Conservation (phyloP, 2,113 vertebrate genomes). For the Tinamus guttatus region DNA sequence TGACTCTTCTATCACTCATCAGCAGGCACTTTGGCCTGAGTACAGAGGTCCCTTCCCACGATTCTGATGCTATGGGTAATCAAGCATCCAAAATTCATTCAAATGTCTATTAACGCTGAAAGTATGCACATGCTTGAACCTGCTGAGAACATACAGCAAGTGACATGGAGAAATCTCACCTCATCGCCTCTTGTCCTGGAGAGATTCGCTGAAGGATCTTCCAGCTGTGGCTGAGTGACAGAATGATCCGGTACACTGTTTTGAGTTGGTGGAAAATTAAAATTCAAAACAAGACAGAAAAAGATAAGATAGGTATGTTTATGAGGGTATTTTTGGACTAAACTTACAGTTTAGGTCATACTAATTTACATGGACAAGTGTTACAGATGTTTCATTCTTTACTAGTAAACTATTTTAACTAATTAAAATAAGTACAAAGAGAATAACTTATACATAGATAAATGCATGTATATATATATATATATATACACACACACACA, state of each 20-base stretch:
- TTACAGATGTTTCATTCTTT: neutral
- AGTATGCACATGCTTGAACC: neutral
- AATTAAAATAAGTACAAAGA: too few species aligned
- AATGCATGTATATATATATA: too few species aligned
- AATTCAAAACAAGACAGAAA: neutral
- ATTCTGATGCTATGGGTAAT: neutral
- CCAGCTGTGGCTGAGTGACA: conserved; percentile 62
- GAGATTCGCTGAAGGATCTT: conserved; percentile 74
- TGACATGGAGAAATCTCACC: conserved; percentile 60
- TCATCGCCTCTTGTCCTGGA: conserved; percentile 76
- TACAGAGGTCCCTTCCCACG: neutral
- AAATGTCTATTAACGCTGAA: neutral
- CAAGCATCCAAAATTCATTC: neutral
- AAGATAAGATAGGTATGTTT: neutral
- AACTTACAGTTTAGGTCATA: neutral
- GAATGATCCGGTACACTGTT: conserved; percentile 72
- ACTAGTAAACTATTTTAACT: neutral
- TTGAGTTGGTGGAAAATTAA: neutral
- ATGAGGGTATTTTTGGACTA: neutral
- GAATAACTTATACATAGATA: too few species aligned
- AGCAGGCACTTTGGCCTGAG: neutral
- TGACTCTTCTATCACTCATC: neutral
- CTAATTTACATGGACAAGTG: neutral
- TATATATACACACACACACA: too few species aligned
- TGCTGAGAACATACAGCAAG: neutral